phyloP scores from a whole-genome alignment of 1,140 invertebrate genomes.

The Drosophila subobscura region DNA sequence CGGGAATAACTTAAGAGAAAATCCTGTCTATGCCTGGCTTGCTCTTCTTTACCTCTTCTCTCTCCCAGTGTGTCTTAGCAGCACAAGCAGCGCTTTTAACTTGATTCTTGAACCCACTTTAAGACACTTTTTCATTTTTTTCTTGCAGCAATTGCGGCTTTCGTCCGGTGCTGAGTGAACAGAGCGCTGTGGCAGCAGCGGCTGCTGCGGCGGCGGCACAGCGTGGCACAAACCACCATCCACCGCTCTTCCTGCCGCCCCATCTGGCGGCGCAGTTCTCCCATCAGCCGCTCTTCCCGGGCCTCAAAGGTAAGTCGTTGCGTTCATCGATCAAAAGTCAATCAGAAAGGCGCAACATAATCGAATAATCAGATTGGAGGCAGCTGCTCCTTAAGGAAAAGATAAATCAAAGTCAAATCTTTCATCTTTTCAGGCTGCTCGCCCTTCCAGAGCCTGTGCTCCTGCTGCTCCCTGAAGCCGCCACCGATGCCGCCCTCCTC shows the following conservation, averaged over 20 bases:
- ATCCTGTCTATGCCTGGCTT: too few species aligned
- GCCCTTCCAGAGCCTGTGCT: constrained; percentile 89
- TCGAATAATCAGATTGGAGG: constrained; percentile 61
- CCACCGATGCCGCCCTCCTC: constrained; percentile 77
- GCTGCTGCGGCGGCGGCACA: constrained; percentile 68
- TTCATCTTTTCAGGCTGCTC: constrained; percentile 67
- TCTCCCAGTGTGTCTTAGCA: too few species aligned
- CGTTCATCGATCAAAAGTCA: constrained; percentile 52
- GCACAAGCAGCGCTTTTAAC: too few species aligned
- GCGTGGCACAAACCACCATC: constrained; percentile 84
- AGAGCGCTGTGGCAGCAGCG: constrained; percentile 71
- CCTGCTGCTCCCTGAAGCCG: constrained; percentile 90
- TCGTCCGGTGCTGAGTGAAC: constrained; percentile 85
- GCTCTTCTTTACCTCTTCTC: too few species aligned
- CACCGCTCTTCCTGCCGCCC: constrained; percentile 91
- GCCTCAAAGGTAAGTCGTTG: constrained; percentile 87
- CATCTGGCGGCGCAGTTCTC: constrained; percentile 91
- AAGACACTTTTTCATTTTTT: background rate
- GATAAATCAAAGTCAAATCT: constrained; percentile 40
- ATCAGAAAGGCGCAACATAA: constrained; percentile 30
- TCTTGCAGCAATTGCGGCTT: constrained; percentile 86
- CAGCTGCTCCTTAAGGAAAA: constrained; percentile 11
- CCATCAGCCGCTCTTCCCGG: constrained; percentile 91
- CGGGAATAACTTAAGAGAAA: too few species aligned
- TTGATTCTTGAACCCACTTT: background rate